A percentile compares a stretch with the other conserved stretches of the same genome.
phyloP scores from a whole-genome alignment of 1,140 invertebrate species.

The Trichoplusia ni region DNA sequence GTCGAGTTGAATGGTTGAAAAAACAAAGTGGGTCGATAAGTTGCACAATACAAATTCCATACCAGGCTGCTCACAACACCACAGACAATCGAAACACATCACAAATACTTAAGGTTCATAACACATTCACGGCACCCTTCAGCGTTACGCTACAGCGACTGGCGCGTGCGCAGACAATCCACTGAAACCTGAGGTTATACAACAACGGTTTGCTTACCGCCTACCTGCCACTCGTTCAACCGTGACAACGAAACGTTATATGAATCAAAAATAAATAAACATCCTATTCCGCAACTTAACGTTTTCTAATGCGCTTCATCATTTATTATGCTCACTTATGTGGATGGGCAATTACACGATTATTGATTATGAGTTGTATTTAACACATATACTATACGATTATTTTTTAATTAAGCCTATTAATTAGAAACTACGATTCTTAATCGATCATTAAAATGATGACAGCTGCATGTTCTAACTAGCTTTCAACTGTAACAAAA shows the following conservation, averaged over 20 bases:
- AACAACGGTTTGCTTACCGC: constrained; percentile 20
- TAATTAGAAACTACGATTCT: not conserved
- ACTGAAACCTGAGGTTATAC: constrained; percentile 43
- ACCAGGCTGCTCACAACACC: constrained; percentile 51
- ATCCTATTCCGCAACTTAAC: constrained; percentile 31
- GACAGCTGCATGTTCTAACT: too few species aligned
- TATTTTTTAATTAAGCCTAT: not conserved
- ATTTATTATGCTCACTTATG: constrained; percentile 14
- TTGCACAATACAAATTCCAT: constrained; percentile 36
- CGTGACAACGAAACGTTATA: constrained; percentile 19
- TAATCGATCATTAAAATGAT: too few species aligned
- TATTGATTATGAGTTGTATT: not conserved
- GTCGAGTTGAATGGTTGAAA: too few species aligned
- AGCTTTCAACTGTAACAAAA: too few species aligned
- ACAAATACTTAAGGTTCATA: constrained; percentile 41
- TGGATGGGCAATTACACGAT: constrained; percentile 14
- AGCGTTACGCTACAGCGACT: constrained; percentile 7
- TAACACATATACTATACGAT: constrained; percentile 1
- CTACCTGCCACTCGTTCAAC: constrained; percentile 23
- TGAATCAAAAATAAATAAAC: constrained; percentile 27
- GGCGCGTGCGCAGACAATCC: constrained; percentile 12
- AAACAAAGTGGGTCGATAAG: too few species aligned
- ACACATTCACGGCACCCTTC: constrained; percentile 27
- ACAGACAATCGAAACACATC: constrained; percentile 73
- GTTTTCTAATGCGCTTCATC: constrained; percentile 30